phyloP scores from a whole-genome alignment of 2,797 vertebrate genomes.

The Malacoctenus gilli region DNA sequence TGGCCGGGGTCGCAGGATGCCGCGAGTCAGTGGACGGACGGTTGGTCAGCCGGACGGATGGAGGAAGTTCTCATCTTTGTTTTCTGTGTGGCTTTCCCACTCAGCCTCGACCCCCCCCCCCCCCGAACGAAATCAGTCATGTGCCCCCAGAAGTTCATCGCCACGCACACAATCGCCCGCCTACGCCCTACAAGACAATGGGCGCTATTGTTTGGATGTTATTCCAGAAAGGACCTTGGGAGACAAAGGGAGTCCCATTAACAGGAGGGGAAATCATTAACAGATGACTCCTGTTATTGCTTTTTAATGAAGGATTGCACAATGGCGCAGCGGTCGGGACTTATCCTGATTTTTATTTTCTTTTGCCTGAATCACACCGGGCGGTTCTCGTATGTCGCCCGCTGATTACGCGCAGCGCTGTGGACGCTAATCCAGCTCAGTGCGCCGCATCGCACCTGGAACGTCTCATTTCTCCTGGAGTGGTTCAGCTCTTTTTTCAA shows the following conservation, averaged over 20 bases:
- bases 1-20: constrained; percentile 45
- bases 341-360: constrained; percentile 44
- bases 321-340: constrained; percentile 39
- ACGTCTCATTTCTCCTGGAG: constrained; percentile 35
- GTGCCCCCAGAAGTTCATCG: constrained; percentile 55
- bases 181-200: constrained; percentile 60
- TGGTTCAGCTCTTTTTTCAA: constrained; percentile 51
- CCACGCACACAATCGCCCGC: constrained; percentile 45
- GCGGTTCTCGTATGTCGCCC: too few species aligned
- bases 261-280: constrained; percentile 54
- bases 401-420: constrained; percentile 20
- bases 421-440: too few species aligned
- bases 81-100: constrained; percentile 75
- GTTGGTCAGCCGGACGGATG: too few species aligned
- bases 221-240: constrained; percentile 60
- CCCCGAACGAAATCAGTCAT: constrained; percentile 65
- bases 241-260: constrained; percentile 64
- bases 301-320: constrained; percentile 65
- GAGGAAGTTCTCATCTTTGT: constrained; percentile 72
- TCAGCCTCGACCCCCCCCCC: constrained; percentile 27
- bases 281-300: constrained; percentile 57
- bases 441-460: background rate
- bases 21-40: constrained; percentile 37
- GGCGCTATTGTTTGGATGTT: constrained; percentile 65
- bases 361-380: too few species aligned